A percentile compares a stretch with the other conserved stretches of the same genome.
phyloP scores from a whole-genome alignment of 2,113 vertebrate genomes.

The Chaenocephalus aceratus region DNA sequence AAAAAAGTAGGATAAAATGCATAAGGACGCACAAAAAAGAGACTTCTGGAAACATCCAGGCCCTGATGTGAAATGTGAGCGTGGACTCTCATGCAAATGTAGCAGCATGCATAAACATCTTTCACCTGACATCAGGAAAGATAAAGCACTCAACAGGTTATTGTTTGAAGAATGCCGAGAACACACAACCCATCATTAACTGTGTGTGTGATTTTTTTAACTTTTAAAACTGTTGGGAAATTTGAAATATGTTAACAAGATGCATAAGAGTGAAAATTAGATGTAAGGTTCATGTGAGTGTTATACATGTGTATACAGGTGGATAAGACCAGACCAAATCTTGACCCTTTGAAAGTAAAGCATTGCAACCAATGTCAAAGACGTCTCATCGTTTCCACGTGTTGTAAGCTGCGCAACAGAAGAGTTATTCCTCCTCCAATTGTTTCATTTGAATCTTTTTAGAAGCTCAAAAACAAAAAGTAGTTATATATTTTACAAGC shows the following conservation, averaged over 20 bases:
- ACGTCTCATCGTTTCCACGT: not conserved
- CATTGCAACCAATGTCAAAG: not conserved
- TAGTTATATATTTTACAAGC: not conserved
- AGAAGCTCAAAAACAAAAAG: not conserved
- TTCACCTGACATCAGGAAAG: conserved; percentile 29
- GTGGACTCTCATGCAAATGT: conserved; percentile 6
- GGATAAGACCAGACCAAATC: not conserved
- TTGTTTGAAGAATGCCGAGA: conserved; percentile 29
- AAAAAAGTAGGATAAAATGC: too few relatives aligned
- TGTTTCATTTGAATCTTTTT: not conserved
- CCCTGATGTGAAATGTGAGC: not conserved
- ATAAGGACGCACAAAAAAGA: too few relatives aligned
- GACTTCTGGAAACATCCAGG: too few relatives aligned
- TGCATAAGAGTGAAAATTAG: not conserved
- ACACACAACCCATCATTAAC: not conserved
- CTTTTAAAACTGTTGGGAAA: too few relatives aligned
- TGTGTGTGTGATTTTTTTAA: too few relatives aligned
- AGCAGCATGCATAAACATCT: conserved; percentile 32
- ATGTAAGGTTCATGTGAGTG: not conserved
- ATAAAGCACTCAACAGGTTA: conserved; percentile 42
- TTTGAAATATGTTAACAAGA: not conserved
- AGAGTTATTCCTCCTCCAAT: not conserved
- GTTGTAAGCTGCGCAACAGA: too few relatives aligned
- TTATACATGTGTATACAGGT: not conserved
- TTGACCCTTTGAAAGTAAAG: not conserved